Base-by-base conservation (phyloP, 2,888 invertebrate species). In the Zhengitettix transpicula region DNA sequence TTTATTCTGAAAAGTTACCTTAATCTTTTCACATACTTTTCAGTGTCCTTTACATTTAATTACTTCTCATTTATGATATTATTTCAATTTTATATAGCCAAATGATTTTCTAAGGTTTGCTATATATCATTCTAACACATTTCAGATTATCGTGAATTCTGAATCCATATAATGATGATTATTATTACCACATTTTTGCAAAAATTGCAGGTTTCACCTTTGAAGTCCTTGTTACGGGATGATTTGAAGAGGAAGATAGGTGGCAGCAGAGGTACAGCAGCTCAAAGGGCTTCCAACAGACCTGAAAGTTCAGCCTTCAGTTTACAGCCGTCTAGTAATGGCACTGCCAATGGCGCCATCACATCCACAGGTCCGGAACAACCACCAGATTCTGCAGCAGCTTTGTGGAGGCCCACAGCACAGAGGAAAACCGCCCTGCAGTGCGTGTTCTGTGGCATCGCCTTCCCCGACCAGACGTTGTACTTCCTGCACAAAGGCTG, bases 401-500 rank as follows among this genome's bases (percentile, higher is more conserved):
- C 47, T 9, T 59, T 52, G 9, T 61, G 61, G 61, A 58, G 86
- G 52, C 78, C 80, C 60, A 79, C 79, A 67, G 77, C 78, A 58
- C 60, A 75, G 71, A 63, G 55, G n/a, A 12, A 47, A 5, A 47
- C 47, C n/a, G 42, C 61, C 64, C 79, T 89, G 57, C 87, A 89
- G 68, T 96, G 96, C 74, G 79, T 85, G 40, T 92, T 89, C 74
- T 98, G 97, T 75, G 88, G 91, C 67, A 94, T 98, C 69, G 84
- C 89, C 56, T 98, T 95, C 76, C 92, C 93, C 47, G 96, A 98
- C 75, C 90, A 92, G 71, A 97, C 96, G 0, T 80, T 97, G 60
- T 96, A 95, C 76, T 93, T 96, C 76, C 81, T 98, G 65, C 97
- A 98, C 79, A 96, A 96, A 77, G 96, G 96, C 66, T 92, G 97